Evolutionary conservation across 2,888 invertebrate genomes (phyloP), one percentile per base, ranked within the genome.

Genomic region (Terebella lapidaria): DNA sequence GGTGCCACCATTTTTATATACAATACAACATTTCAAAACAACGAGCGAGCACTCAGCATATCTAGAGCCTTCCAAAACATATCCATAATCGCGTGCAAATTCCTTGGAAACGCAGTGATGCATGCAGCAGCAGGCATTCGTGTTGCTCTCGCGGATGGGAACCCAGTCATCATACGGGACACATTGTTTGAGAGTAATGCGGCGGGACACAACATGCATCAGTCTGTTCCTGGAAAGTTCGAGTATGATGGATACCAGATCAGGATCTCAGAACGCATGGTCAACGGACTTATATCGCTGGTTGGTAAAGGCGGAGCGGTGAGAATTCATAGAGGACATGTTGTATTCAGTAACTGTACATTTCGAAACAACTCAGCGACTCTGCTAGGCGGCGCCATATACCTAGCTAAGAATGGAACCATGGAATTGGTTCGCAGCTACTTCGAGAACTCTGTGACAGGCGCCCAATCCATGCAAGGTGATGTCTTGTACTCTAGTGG

Each of bases 221-320:
- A 30, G n/a, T 24, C 54, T 1, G 30, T 54, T 15, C 54, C 46
- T 2, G 62, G 62, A 18, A 24, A 35, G 10, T 63, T 61, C 42
- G 58, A 63, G 2, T 26, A 53, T 26, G 56, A 62, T 25, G 58
- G 35, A 2, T 56, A 58, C 24, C 58, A 59, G 45, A 47, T 63
- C 2, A 27, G 47, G 22, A 52, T 63, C 24, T 27, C 46, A 22
- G 30, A 28, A n/a, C 26, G 53, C 22, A 30, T 24, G 20, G 55
- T 65, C 30, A 61, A 59, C n/a, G 63, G 61, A 27, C 42, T 63
- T 5, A 56, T 63, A 10, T 56, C 56, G n/a, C 45, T 63, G 5
- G 63, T 61, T 1, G 63, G 63, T 1, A 63, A 63, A 42, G 63
- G 63, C n/a, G 63, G 63, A 18, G 63, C 63, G 1, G 42, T 63